A percentile compares a stretch with the other conserved stretches of the same genome.
These are phyloP conservation scores for Minunthozetes semirufus DNA, from an alignment of 2,888 invertebrate genomes.

Conservation along the genomic window DNA sequence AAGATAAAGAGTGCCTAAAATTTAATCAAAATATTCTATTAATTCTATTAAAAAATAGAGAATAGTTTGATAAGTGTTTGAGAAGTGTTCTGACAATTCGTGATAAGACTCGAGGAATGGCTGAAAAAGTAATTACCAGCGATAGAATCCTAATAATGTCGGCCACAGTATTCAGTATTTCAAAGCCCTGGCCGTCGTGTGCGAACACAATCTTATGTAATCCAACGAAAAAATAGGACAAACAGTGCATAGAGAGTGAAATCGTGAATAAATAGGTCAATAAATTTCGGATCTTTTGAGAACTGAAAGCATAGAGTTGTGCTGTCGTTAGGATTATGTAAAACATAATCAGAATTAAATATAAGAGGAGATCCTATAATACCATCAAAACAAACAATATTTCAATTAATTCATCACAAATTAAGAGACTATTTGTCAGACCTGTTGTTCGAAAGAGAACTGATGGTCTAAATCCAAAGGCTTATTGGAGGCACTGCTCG, in stretches of 20 bases:
- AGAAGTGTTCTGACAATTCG: constrained; percentile 28
- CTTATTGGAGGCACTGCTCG: constrained; percentile 63
- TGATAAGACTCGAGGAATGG: constrained; percentile 12
- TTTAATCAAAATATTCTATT: constrained; percentile 3
- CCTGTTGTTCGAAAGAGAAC: constrained; percentile 86
- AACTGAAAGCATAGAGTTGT: constrained; percentile 80
- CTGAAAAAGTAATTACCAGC: constrained; percentile 57
- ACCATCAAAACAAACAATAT: neutral
- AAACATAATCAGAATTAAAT: constrained; percentile 54
- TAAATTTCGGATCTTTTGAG: constrained; percentile 64
- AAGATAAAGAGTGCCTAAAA: constrained; percentile 67
- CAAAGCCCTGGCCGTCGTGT: constrained; percentile 78
- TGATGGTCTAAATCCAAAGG: constrained; percentile 85
- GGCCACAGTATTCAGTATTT: constrained; percentile 72
- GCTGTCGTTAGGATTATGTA: constrained; percentile 79
- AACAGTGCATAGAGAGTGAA: constrained; percentile 74
- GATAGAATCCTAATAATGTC: constrained; percentile 87
- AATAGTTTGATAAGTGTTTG: neutral
- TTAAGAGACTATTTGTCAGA: constrained; percentile 40
- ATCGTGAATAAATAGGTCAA: constrained; percentile 83
- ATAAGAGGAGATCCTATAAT: constrained; percentile 14
- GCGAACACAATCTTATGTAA: constrained; percentile 83
- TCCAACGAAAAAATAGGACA: constrained; percentile 77
- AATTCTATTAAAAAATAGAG: constrained; percentile 13
- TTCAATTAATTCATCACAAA: neutral